Percentiles rank a stretch among this genome's conserved stretches.
Conservation (phyloP, 2,797 vertebrate genomes). For the Intellagama lesueurii region DNA sequence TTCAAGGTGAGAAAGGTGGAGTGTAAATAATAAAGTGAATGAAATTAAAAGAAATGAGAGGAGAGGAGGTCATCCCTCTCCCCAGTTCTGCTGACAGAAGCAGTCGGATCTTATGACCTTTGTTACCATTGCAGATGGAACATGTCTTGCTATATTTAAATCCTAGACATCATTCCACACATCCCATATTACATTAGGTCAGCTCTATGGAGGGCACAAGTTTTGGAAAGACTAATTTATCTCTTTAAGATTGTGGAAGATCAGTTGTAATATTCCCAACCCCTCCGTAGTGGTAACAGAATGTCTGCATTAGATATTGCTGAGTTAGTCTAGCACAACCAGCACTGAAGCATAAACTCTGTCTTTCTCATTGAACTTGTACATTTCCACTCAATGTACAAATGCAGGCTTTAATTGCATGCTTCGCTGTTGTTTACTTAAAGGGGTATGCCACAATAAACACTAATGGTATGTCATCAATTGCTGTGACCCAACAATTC, state of each 20-base stretch:
- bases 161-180: too few species aligned
- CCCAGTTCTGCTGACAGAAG: too few species aligned
- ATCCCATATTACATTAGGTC: not conserved
- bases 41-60: too few species aligned
- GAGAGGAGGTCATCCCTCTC: too few species aligned
- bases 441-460: slow-evolving; percentile 27
- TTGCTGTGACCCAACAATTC: not conserved
- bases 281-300: not conserved
- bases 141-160: not conserved
- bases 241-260: not conserved
- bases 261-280: not conserved
- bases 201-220: not conserved
- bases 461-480: slow-evolving; percentile 25
- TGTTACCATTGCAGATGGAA: not conserved
- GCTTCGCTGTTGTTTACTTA: slow-evolving; percentile 22
- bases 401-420: slow-evolving; percentile 8
- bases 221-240: not conserved
- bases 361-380: slow-evolving; percentile 5
- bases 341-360: not conserved
- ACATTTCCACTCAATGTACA: not conserved
- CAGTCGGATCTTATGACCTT: not conserved
- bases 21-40: too few species aligned
- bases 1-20: too few species aligned
- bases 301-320: not conserved
- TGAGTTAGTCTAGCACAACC: not conserved